These are phyloP conservation scores for Clarias pachynema DNA, from an alignment of 2,797 vertebrate genomes.

Conservation along the genomic window DNA sequence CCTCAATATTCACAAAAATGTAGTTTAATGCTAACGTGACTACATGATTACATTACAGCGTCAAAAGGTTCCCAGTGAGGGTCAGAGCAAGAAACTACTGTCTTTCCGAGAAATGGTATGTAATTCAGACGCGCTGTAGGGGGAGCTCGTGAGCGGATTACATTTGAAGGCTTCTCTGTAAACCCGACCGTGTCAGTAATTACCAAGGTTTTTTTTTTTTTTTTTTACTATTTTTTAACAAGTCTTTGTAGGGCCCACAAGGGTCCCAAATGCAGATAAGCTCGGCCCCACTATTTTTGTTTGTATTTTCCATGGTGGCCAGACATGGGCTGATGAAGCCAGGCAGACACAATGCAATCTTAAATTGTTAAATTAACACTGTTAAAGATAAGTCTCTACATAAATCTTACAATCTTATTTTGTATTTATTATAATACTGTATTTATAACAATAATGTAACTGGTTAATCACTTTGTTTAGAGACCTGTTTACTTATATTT, in stretches of 20 bases:
- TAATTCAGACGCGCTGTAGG: slow-evolving; percentile 20
- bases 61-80: background rate
- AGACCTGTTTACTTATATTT: background rate
- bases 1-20: background rate
- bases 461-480: background rate
- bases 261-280: too few relatives aligned
- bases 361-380: too few relatives aligned
- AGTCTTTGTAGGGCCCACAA: too few relatives aligned
- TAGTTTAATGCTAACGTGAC: background rate
- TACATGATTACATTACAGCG: background rate
- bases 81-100: slow-evolving; percentile 20
- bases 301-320: too few relatives aligned
- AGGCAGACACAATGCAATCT: too few relatives aligned
- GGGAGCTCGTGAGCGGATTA: slow-evolving; percentile 10
- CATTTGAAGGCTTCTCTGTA: slow-evolving; percentile 8
- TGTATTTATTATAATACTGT: background rate
- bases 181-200: background rate
- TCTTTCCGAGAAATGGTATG: slow-evolving; percentile 57
- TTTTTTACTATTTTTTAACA: too few relatives aligned
- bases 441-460: background rate
- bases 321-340: too few relatives aligned
- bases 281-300: too few relatives aligned
- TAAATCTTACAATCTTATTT: too few relatives aligned
- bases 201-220: background rate
- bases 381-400: too few relatives aligned